Conservation (phyloP, 2,888 invertebrate species). For the Nephrotoma appendiculata region DNA sequence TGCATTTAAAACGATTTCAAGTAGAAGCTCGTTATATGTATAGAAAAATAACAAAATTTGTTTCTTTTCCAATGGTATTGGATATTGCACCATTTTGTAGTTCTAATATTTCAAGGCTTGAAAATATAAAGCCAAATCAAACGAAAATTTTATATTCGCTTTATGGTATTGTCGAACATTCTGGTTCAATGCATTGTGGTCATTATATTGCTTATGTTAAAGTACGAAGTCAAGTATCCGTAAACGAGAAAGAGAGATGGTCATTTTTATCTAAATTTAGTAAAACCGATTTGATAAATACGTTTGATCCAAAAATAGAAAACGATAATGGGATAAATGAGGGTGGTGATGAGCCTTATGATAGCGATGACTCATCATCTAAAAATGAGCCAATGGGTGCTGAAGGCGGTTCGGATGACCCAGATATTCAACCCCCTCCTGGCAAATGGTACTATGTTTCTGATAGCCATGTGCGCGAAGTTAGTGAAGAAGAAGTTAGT, state of each 20-base stretch:
- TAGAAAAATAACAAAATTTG: slow-evolving; percentile 72
- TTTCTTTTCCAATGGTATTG: slow-evolving; percentile 71
- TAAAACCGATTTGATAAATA: slow-evolving; percentile 36
- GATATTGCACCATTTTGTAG: slow-evolving; percentile 88
- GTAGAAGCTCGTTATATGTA: slow-evolving; percentile 56
- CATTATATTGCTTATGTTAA: slow-evolving; percentile 91
- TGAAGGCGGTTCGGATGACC: slow-evolving; percentile 28
- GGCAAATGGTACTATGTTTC: slow-evolving; percentile 92
- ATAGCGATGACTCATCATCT: slow-evolving; percentile 40
- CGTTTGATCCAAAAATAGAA: slow-evolving; percentile 33
- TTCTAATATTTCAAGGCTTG: slow-evolving; percentile 43
- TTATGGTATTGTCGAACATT: slow-evolving; percentile 92
- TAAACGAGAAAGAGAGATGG: slow-evolving; percentile 50
- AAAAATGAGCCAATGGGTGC: slow-evolving; percentile 23
- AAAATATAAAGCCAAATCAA: slow-evolving; percentile 45
- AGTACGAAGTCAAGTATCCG: slow-evolving; percentile 47
- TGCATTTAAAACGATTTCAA: slow-evolving; percentile 93
- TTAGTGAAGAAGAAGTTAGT: slow-evolving; percentile 64
- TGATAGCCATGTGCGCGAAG: slow-evolving; percentile 74
- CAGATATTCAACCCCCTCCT: slow-evolving; percentile 32
- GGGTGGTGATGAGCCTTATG: slow-evolving; percentile 33
- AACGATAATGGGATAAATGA: slow-evolving; percentile 29
- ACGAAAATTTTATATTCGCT: slow-evolving; percentile 67
- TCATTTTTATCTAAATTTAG: slow-evolving; percentile 52
- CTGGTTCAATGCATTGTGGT: slow-evolving; percentile 73